These are phyloP conservation scores for Athripsodes cinereus DNA, from an alignment of 2,888 invertebrate species.

Conservation along the genomic window DNA sequence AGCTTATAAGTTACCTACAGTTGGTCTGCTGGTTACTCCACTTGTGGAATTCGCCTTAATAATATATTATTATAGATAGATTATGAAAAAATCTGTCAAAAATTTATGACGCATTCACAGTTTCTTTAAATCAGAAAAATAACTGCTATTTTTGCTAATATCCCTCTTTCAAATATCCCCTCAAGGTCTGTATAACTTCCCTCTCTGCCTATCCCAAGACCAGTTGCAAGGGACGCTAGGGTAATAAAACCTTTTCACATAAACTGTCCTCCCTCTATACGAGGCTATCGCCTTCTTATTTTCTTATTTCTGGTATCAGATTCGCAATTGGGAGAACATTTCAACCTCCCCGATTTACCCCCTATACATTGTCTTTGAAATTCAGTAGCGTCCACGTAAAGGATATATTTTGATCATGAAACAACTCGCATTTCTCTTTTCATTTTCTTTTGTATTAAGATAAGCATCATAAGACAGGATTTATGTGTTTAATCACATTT, in stretches of 20 bases:
- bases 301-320: constrained; percentile 24
- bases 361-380: constrained; percentile 21
- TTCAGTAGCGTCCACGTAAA: constrained; percentile 14
- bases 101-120: too few species aligned
- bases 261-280: constrained; percentile 15
- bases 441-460: background rate
- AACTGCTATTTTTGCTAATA: too few species aligned
- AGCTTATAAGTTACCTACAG: too few species aligned
- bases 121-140: too few species aligned
- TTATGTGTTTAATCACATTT: too few species aligned
- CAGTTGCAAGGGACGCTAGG: background rate
- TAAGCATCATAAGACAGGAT: too few species aligned
- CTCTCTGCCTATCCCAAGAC: background rate
- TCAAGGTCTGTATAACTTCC: background rate
- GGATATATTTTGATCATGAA: background rate
- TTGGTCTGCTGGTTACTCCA: too few species aligned
- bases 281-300: background rate
- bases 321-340: constrained; percentile 23
- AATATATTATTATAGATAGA: too few species aligned
- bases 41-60: too few species aligned
- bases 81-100: too few species aligned
- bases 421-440: background rate
- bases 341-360: constrained; percentile 20
- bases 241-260: constrained; percentile 19
- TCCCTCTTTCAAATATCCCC: too few species aligned